These are phyloP conservation scores for Phalacrocorax brasilianus DNA, from an alignment of 2,113 vertebrate species.

Conservation along the genomic window DNA sequence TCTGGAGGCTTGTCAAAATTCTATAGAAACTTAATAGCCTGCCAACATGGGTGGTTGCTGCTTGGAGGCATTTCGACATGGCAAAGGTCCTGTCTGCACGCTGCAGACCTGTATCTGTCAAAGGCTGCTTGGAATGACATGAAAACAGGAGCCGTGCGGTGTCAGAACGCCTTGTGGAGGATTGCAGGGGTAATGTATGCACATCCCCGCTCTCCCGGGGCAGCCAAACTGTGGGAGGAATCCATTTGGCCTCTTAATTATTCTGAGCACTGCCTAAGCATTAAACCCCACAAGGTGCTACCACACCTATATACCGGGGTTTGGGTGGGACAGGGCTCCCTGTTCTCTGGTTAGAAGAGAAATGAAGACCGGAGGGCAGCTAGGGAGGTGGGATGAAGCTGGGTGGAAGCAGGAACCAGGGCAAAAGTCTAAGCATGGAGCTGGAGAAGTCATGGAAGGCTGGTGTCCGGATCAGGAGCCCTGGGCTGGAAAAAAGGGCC, in stretches of 20 bases:
- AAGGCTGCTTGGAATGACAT: conserved; percentile 41
- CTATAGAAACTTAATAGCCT: conserved; percentile 57
- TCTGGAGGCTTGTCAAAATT: conserved; percentile 54
- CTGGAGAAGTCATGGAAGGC: background rate
- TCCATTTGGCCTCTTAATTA: conserved; percentile 34
- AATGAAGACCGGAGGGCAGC: background rate
- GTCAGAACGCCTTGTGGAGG: background rate
- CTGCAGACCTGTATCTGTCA: conserved; percentile 10
- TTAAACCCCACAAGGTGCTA: conserved; percentile 24
- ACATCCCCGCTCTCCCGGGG: background rate
- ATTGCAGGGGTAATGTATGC: background rate
- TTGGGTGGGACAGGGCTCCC: conserved; percentile 16
- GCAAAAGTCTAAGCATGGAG: background rate
- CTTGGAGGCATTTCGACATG: conserved; percentile 50
- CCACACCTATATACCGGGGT: conserved; percentile 15
- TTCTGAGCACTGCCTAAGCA: background rate
- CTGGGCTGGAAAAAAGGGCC: background rate
- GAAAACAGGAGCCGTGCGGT: background rate
- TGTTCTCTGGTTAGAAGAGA: background rate
- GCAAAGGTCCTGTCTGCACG: conserved; percentile 17
- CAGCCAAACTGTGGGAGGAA: conserved; percentile 39
- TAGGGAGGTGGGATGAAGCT: background rate
- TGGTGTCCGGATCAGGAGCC: accelerated
- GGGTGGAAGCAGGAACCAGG: background rate
- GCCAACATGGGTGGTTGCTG: conserved; percentile 62